Base-by-base conservation (phyloP, 2,113 vertebrate genomes). In the Phaethornis superciliosus region DNA sequence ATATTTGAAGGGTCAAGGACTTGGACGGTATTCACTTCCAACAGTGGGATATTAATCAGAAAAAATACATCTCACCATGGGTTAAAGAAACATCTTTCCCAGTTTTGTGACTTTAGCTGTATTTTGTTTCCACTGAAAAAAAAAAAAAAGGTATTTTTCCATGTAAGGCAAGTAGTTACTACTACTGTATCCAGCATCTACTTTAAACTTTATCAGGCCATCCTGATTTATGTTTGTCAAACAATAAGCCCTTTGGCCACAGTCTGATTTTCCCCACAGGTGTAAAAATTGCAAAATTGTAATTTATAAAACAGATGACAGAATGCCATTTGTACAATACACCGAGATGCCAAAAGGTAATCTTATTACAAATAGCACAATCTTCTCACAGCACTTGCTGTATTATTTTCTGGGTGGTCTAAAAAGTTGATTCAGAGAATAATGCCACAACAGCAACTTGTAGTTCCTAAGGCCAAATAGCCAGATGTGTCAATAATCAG, bases 401-500 rank as follows among this genome's bases (percentile, higher is more conserved):
- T 95, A 95, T 93, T 97, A 97, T 97, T 98, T 98, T 97, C 97
- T 93, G 98, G 98, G 98, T 98, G 98, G 98, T 98, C 98, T 97
- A 80, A 97, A 96, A 95, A 97, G 98, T 96, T 97, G 97, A 97
- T 97, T 98, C 97, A 97, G 97, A 98, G 97, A 98, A 98, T 98
- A 97, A 98, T 96, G 97, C 97, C 98, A 97, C 97, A 97, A 97
- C 96, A 98, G 98, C 98, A 97, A 97, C 96, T 97, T 97, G 96
- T 89, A 97, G 95, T 95, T 98, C 97, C 96, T 96, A 94, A 96
- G 97, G 97, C 98, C 98, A 98, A 97, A 97, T 91, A 97, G 89
- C 98, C 98, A 98, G 98, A 98, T 98, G 98, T 98, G 98, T 98
- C 98, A 98, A 98, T 98, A 98, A 98, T 98, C 98, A 97, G 95